These are phyloP conservation scores for Vidua chalybeata DNA, from an alignment of 2,113 vertebrate genomes.

Conservation along the genomic window DNA sequence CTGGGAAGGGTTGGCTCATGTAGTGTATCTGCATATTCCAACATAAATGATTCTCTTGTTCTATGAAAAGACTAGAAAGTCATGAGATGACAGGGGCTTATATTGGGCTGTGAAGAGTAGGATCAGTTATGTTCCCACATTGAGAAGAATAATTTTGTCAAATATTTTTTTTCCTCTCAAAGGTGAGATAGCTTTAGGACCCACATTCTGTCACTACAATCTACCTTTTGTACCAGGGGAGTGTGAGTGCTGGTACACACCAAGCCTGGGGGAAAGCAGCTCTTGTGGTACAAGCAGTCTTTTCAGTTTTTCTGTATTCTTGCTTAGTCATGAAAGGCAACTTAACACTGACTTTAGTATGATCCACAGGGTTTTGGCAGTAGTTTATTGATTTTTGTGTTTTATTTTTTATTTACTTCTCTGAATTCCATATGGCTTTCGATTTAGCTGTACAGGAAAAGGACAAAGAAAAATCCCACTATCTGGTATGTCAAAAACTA, in stretches of 20 bases:
- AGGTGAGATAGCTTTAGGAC: background rate
- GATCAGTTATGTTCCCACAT: background rate
- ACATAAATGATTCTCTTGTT: background rate
- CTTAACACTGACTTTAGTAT: conserved; percentile 25
- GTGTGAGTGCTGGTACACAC: background rate
- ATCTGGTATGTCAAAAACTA: conserved; percentile 28
- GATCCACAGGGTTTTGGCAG: conserved; percentile 43
- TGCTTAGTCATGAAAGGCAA: conserved; percentile 53
- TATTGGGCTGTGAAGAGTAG: background rate
- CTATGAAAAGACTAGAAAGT: background rate
- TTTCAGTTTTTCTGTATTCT: conserved; percentile 14
- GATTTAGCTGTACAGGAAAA: conserved; percentile 45
- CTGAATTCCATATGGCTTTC: conserved; percentile 49
- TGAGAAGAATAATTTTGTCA: background rate
- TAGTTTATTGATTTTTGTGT: conserved; percentile 49
- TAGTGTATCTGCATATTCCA: background rate
- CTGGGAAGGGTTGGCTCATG: background rate
- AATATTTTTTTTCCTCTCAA: background rate
- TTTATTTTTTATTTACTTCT: conserved; percentile 66
- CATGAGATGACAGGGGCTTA: background rate
- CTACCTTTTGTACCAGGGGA: background rate
- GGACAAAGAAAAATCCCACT: conserved; percentile 51
- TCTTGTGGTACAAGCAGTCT: background rate
- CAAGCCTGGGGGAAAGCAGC: background rate
- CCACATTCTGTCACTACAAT: background rate